Conservation (phyloP, 2,888 invertebrate species). For the Auanema freiburgensis region DNA sequence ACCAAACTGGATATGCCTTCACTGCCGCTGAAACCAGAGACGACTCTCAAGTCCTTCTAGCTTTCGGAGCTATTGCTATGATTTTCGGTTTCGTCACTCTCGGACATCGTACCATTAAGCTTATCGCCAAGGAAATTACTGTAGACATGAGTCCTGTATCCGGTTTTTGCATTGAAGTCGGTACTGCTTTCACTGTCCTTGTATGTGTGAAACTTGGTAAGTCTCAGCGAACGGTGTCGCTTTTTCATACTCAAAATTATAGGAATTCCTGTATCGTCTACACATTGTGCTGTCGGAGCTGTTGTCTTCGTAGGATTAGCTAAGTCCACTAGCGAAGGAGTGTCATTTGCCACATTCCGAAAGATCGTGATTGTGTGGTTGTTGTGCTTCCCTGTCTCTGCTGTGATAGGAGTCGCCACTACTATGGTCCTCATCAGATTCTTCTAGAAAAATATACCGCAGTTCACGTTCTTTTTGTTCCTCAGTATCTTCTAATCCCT, state of each 20-base stretch:
- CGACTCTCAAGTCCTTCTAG: slow-evolving; percentile 42
- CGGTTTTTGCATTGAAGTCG: slow-evolving; percentile 55
- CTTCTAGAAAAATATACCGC: slow-evolving; percentile 17
- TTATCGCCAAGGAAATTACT: slow-evolving; percentile 48
- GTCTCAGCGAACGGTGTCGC: background rate
- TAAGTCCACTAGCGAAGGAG: slow-evolving; percentile 43
- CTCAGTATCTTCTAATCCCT: too few species aligned
- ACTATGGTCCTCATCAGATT: slow-evolving; percentile 36
- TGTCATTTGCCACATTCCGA: slow-evolving; percentile 38
- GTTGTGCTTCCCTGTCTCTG: slow-evolving; percentile 49
- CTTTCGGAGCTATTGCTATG: slow-evolving; percentile 46
- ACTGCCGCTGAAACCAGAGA: slow-evolving; percentile 44
- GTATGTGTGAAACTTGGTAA: slow-evolving; percentile 50
- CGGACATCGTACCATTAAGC: slow-evolving; percentile 49
- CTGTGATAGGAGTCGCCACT: slow-evolving; percentile 33
- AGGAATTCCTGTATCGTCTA: slow-evolving; percentile 51
- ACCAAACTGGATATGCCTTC: slow-evolving; percentile 47
- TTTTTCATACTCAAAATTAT: background rate
- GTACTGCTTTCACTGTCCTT: slow-evolving; percentile 57
- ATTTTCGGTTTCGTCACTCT: slow-evolving; percentile 49
- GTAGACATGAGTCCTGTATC: slow-evolving; percentile 46
- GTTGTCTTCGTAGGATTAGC: slow-evolving; percentile 54
- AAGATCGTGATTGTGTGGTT: slow-evolving; percentile 44
- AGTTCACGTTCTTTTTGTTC: too few species aligned
- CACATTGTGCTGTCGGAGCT: slow-evolving; percentile 56